Evolutionary conservation across 2,113 vertebrate genomes (phyloP), one percentile per base, ranked within the genome.

Genomic region (Podarcis raffonei): DNA sequence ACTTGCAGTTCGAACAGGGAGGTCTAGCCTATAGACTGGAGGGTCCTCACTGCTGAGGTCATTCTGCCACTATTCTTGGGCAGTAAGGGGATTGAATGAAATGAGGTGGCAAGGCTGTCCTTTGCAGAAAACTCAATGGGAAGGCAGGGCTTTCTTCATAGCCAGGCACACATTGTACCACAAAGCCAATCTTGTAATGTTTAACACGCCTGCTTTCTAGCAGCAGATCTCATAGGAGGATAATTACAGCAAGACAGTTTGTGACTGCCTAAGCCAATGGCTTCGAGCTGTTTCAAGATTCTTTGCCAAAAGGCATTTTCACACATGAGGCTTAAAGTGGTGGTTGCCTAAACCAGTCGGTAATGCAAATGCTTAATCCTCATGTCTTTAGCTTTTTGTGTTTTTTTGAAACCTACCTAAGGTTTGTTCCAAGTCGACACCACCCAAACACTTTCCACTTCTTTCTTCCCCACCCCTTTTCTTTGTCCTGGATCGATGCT

Each of bases 211-310:
- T 57, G 18, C 20, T 81, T 81, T 81, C 30, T 8, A 81, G 13
- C 79, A 59, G 8, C 68, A 69, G 81, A 42, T 68, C 15, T 39
- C 22, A 68, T 69, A 39, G 13, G 22, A 93, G 85, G 85, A 77
- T 39, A 87, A 2, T 53, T 53, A 53, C 3, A 22, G 80, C 57
- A 94, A 86, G 30, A 89, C 6, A 87, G 72, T 71, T 84, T n/a
- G 9, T 32, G n/a, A 32, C 16, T 59, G 23, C 78, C 90, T 89
- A 89, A 86, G 32, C 57, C 37, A 65, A 80, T 87, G 91, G 62
- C 74, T 77, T 92, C 79, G 90, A 92, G 89, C 89, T 8, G 90
- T 87, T 93, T 80, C 80, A 18, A 71, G 86, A 8, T 5, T 89
- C 68, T 23, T 25, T 86, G 2, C 48, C 48, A 53, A 53, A 53